phyloP scores from a whole-genome alignment of 2,113 vertebrate species.

The Brachypteracias leptosomus region DNA sequence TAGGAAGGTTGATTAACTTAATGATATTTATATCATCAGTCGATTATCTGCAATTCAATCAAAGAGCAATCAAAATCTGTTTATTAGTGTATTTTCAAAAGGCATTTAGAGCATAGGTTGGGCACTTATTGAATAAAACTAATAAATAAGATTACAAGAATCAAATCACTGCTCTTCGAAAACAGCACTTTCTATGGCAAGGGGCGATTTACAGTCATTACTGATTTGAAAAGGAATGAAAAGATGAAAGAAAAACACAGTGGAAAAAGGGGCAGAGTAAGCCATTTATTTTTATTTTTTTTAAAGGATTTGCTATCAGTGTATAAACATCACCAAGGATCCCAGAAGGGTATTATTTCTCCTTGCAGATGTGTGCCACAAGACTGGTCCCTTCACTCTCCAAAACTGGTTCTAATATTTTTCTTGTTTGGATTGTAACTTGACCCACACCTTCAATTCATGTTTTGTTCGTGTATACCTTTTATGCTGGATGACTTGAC shows the following conservation, averaged over 20 bases:
- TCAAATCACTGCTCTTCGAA: not conserved
- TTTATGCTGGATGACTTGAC: slow-evolving; percentile 60
- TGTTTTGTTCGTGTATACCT: slow-evolving; percentile 2
- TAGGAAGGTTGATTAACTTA: not conserved
- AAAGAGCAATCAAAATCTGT: slow-evolving; percentile 1
- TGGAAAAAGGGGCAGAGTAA: not conserved
- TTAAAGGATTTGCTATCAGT: not conserved
- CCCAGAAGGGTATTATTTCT: not conserved
- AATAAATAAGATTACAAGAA: slow-evolving; percentile 42
- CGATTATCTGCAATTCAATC: slow-evolving; percentile 30
- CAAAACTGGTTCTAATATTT: slow-evolving; percentile 52
- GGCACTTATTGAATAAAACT: slow-evolving; percentile 31
- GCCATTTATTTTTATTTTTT: not conserved
- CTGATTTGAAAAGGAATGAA: slow-evolving; percentile 39
- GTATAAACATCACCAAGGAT: not conserved
- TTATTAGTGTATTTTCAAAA: slow-evolving; percentile 30
- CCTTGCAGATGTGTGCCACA: not conserved
- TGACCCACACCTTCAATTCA: not conserved
- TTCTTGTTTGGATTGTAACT: slow-evolving; percentile 60
- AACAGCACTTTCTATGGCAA: not conserved
- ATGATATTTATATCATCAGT: not conserved
- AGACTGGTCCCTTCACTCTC: slow-evolving; percentile 19
- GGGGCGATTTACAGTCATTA: slow-evolving; percentile 5
- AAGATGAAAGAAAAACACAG: slow-evolving; percentile 62
- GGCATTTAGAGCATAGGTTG: not conserved